These are phyloP conservation scores for Drosophila algonquin DNA, from an alignment of 2,888 invertebrate genomes.

Conservation along the genomic window DNA sequence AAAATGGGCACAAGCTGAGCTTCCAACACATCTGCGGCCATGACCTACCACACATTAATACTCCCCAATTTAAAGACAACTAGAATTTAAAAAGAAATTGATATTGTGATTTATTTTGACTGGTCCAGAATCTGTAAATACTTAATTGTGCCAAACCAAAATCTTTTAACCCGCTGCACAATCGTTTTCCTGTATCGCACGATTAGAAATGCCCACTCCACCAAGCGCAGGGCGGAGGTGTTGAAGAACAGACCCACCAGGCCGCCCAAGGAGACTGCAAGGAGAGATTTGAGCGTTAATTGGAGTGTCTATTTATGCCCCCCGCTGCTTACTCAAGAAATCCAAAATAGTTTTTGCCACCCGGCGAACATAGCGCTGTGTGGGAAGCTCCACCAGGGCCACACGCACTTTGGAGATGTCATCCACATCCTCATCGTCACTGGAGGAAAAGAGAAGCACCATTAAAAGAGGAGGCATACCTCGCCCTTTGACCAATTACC, in stretches of 20 bases:
- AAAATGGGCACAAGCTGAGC: conserved; percentile 72
- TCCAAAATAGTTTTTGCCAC: conserved; percentile 87
- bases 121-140: conserved; percentile 62
- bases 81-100: conserved; percentile 50
- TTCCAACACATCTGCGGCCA: conserved; percentile 2
- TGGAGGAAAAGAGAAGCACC: conserved; percentile 19
- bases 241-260: conserved; percentile 82
- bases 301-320: not conserved
- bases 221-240: conserved; percentile 74
- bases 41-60: not conserved
- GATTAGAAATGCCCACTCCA: conserved; percentile 68
- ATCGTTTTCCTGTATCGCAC: conserved; percentile 54
- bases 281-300: not conserved
- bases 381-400: conserved; percentile 80
- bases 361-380: conserved; percentile 86
- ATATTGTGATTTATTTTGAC: conserved; percentile 68
- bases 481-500: conserved; percentile 52
- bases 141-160: conserved; percentile 59
- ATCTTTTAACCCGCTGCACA: conserved; percentile 52
- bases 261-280: conserved; percentile 83
- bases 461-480: not conserved
- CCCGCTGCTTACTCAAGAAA: conserved; percentile 86
- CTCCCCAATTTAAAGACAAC: conserved; percentile 45
- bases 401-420: conserved; percentile 74
- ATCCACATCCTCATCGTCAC: conserved; percentile 58